phyloP scores from a whole-genome alignment of 2,888 invertebrate species.

The Rhopalosiphum nymphaeae region DNA sequence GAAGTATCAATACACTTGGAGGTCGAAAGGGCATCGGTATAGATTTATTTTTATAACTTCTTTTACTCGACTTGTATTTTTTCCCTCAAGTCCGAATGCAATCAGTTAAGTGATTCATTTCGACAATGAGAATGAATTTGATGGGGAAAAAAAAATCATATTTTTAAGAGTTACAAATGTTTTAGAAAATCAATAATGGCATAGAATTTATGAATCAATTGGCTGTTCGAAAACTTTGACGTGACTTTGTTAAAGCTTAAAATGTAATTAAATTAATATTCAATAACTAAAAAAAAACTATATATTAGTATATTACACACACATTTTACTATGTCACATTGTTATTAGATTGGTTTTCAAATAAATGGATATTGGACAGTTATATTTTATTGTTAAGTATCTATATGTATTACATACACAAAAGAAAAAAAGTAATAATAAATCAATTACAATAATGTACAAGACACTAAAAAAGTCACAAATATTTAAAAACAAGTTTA shows the following conservation, averaged over 20 bases:
- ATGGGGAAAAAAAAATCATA: not conserved
- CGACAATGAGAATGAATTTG: conserved; percentile 4
- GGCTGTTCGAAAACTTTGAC: not conserved
- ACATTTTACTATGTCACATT: not conserved
- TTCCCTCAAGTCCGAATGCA: not conserved
- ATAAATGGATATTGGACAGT: not conserved
- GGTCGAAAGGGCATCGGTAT: conserved; percentile 41
- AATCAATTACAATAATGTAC: not conserved
- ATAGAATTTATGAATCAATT: not conserved
- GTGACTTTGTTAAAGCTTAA: not conserved
- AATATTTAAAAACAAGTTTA: conserved; percentile 23
- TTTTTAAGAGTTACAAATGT: conserved; percentile 7
- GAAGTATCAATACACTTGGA: conserved; percentile 33
- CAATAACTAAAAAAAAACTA: too few relatives aligned
- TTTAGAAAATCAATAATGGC: conserved; percentile 17
- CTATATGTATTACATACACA: not conserved
- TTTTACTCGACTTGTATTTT: conserved; percentile 28
- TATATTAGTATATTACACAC: not conserved
- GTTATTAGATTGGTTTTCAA: not conserved
- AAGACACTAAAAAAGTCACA: conserved; percentile 12
- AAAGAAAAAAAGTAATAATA: not conserved
- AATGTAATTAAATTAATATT: not conserved
- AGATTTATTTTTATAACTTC: conserved; percentile 38
- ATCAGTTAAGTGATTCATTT: conserved; percentile 49
- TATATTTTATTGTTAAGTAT: not conserved